phyloP scores from a whole-genome alignment of 2,113 vertebrate genomes.

The Corythaeola cristata region DNA sequence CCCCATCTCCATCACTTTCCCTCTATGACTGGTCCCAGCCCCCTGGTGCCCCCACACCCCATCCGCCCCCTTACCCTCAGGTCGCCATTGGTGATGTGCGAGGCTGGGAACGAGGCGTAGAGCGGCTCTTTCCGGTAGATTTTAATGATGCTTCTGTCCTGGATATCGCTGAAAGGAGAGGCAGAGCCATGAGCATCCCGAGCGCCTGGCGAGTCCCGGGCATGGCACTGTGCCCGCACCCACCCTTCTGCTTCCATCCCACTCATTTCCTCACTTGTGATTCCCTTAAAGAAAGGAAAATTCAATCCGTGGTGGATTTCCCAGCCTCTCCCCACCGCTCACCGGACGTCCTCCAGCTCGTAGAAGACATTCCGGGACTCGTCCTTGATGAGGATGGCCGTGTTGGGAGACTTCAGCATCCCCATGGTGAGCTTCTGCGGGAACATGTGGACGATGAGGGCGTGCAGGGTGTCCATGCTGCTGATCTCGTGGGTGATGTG shows the following conservation, averaged over 20 bases:
- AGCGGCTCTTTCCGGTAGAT: slow-evolving; percentile 97
- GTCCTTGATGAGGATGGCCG: slow-evolving; percentile 98
- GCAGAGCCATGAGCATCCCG: not conserved
- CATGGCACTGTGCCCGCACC: rapidly evolving
- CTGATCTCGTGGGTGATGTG: slow-evolving; percentile 98
- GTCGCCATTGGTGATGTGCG: slow-evolving; percentile 95
- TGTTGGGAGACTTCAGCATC: slow-evolving; percentile 98
- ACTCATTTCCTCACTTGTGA: rapidly evolving
- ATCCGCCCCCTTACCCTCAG: slow-evolving; percentile 83
- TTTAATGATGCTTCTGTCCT: slow-evolving; percentile 98
- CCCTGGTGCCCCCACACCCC: rapidly evolving
- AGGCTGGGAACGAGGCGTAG: slow-evolving; percentile 91
- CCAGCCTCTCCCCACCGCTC: not conserved
- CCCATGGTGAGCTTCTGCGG: slow-evolving; percentile 98
- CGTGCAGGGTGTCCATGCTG: slow-evolving; percentile 97
- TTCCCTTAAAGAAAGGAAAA: not conserved
- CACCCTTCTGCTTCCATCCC: not conserved
- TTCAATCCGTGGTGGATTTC: not conserved
- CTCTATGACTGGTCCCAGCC: not conserved
- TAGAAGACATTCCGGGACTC: slow-evolving; percentile 98
- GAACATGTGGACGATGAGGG: slow-evolving; percentile 99
- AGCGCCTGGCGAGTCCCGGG: not conserved
- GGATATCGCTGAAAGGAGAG: slow-evolving; percentile 83
- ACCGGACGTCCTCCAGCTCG: slow-evolving; percentile 94
- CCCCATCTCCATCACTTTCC: not conserved